A percentile compares a stretch with the other conserved stretches of the same genome.
Evolutionary conservation across 2,797 vertebrate species (phyloP).

Genomic region (Lemur catta): DNA sequence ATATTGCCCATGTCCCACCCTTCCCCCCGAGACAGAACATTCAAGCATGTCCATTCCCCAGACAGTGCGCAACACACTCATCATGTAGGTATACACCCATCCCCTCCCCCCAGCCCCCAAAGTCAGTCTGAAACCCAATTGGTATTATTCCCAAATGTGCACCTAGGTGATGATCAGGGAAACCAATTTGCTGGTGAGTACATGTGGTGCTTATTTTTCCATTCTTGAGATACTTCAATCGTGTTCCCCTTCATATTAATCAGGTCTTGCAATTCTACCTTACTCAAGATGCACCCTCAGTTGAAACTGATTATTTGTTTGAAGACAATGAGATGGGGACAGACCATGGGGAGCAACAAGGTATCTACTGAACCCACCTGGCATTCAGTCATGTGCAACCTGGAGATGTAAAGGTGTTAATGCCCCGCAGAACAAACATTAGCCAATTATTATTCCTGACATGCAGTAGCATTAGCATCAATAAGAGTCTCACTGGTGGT

Average conservation of each 20-base stretch:
- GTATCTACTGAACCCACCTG: neutral
- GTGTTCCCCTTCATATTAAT: neutral
- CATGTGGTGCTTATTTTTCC: too few relatives aligned
- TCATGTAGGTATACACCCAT: too few relatives aligned
- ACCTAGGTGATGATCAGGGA: too few relatives aligned
- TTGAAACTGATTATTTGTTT: neutral
- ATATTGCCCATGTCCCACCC: too few relatives aligned
- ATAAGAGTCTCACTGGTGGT: neutral
- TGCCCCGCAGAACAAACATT: neutral
- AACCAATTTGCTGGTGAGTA: too few relatives aligned
- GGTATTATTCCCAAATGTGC: too few relatives aligned
- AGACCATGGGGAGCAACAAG: neutral
- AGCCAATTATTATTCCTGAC: neutral
- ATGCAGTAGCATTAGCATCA: neutral
- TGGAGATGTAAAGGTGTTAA: neutral
- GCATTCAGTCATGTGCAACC: neutral
- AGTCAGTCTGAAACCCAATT: too few relatives aligned
- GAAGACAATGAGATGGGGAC: neutral
- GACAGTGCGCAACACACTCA: too few relatives aligned
- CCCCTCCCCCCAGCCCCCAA: too few relatives aligned
- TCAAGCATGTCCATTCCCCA: too few relatives aligned
- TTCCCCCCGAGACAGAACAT: too few relatives aligned
- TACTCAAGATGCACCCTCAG: neutral
- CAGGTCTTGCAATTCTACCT: neutral
- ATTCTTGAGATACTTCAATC: neutral